phyloP scores from a whole-genome alignment of 1,140 invertebrate species.

The Lepidurus packardi region DNA sequence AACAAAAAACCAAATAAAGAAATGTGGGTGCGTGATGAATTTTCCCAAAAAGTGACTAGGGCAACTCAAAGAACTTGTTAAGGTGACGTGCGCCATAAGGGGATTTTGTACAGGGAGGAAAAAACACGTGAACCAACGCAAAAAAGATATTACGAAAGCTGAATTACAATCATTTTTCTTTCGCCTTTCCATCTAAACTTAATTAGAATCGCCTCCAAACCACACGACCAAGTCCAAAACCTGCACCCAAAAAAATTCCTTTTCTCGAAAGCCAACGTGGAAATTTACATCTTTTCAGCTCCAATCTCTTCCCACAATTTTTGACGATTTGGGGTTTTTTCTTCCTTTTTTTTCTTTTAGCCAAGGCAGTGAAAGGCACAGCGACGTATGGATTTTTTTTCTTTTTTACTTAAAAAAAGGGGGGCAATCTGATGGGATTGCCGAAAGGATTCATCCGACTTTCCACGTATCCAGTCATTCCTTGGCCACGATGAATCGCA shows the following conservation, averaged over 20 bases:
- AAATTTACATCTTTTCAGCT: neutral
- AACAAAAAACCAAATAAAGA: neutral
- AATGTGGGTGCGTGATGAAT: neutral
- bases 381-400: slow-evolving; percentile 13
- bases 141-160: neutral
- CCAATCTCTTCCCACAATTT: slow-evolving; percentile 3
- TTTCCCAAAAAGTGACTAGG: slow-evolving; percentile 3
- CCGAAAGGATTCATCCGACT: neutral
- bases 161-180: neutral
- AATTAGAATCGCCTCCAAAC: neutral
- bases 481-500: neutral
- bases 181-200: neutral
- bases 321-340: neutral
- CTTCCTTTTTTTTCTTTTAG: neutral
- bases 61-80: neutral
- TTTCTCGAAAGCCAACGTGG: neutral
- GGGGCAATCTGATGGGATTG: neutral
- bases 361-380: slow-evolving; percentile 20
- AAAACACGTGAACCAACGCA: neutral
- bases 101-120: neutral
- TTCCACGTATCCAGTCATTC: neutral
- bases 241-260: neutral
- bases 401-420: neutral
- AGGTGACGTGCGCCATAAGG: neutral
- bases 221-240: neutral